Conservation (phyloP, 2,797 vertebrate genomes). For the Tragopan temminckii region DNA sequence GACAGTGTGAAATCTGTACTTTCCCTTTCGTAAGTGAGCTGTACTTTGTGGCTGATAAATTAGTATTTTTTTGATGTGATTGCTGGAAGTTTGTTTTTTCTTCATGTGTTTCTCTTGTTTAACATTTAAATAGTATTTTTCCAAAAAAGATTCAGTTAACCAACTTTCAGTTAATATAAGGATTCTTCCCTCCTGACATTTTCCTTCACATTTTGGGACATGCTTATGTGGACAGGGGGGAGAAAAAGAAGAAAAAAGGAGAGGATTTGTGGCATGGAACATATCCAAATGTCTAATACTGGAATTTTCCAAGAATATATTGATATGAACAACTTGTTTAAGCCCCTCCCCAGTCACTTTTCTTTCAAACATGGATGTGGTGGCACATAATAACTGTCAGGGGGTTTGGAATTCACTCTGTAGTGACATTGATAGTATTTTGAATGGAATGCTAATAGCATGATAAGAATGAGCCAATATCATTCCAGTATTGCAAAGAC, state of each 20-base stretch:
- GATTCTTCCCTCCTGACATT: not conserved
- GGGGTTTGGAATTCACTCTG: not conserved
- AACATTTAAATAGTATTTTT: not conserved
- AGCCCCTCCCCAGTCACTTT: not conserved
- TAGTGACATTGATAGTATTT: not conserved
- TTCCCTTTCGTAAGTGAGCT: not conserved
- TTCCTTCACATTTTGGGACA: not conserved
- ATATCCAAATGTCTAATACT: not conserved
- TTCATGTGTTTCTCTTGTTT: not conserved
- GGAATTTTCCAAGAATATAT: not conserved
- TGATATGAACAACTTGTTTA: not conserved
- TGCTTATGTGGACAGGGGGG: not conserved
- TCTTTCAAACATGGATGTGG: not conserved
- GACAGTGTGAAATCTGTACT: not conserved
- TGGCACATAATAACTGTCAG: not conserved
- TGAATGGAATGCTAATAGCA: not conserved
- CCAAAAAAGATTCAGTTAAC: not conserved
- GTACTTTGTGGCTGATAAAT: not conserved
- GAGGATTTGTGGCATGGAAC: not conserved
- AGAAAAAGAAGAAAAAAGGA: rapidly evolving
- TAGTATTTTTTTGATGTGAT: not conserved
- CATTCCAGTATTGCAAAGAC: not conserved
- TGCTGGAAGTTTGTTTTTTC: not conserved
- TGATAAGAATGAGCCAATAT: not conserved
- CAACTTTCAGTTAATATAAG: not conserved